Evolutionary conservation across 2,888 invertebrate genomes (phyloP).

Genomic region (Meandrusa payeni): DNA sequence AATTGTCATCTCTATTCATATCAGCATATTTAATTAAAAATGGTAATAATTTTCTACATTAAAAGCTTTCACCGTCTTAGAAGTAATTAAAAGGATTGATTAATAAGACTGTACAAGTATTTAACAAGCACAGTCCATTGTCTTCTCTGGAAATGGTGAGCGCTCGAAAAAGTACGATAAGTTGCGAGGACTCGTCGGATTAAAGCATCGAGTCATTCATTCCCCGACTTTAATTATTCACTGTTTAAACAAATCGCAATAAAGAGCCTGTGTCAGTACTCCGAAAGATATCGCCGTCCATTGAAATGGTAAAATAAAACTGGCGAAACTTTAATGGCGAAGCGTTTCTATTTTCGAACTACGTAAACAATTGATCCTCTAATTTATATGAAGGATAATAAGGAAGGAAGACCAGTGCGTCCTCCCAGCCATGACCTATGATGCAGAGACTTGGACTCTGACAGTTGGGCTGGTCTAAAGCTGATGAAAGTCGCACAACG

Average conservation of each 20-base stretch:
- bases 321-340: neutral
- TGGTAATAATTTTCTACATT: too few species aligned
- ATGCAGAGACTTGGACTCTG: too few species aligned
- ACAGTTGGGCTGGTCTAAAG: too few species aligned
- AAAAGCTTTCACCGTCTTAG: neutral
- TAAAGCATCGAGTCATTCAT: constrained; percentile 68
- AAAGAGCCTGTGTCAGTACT: constrained; percentile 51
- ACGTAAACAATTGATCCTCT: too few species aligned
- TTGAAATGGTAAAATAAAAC: constrained; percentile 51
- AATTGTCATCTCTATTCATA: too few species aligned
- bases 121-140: constrained; percentile 64
- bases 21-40: too few species aligned
- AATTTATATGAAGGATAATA: too few species aligned
- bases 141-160: constrained; percentile 59
- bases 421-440: too few species aligned
- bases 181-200: constrained; percentile 52
- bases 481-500: too few species aligned
- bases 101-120: constrained; percentile 67
- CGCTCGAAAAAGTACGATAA: constrained; percentile 54
- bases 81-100: constrained; percentile 43
- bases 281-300: constrained; percentile 40
- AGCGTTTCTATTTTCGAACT: neutral
- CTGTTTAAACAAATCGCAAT: constrained; percentile 76
- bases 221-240: constrained; percentile 72
- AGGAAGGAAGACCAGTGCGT: too few species aligned